Conservation (phyloP, 2,888 invertebrate species). For the Plebejus argus region DNA sequence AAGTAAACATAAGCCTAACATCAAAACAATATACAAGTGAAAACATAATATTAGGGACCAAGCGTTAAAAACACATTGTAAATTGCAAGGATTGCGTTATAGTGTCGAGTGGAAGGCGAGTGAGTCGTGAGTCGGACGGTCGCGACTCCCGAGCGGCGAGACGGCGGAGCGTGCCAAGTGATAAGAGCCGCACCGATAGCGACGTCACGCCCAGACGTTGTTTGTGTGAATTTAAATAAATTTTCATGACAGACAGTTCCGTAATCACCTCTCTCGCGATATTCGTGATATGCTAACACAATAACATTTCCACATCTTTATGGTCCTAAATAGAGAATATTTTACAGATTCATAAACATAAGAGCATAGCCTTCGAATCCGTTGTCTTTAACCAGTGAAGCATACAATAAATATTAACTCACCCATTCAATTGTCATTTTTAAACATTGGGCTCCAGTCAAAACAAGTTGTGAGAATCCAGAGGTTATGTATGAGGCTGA, state of each 20-base stretch:
- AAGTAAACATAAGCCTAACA: not conserved
- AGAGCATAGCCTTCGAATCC: not conserved
- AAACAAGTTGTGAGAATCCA: not conserved
- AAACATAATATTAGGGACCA: not conserved
- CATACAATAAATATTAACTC: not conserved
- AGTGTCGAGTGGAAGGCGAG: constrained; percentile 51
- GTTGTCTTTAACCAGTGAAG: not conserved
- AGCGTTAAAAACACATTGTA: constrained; percentile 8
- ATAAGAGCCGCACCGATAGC: constrained; percentile 80
- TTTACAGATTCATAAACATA: not conserved
- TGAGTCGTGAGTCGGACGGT: constrained; percentile 56
- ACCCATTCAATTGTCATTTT: not conserved
- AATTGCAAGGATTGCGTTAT: constrained; percentile 37
- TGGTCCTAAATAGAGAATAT: constrained; percentile 14
- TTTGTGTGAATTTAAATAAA: constrained; percentile 81
- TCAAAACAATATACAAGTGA: not conserved
- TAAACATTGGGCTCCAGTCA: not conserved
- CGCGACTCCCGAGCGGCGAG: constrained; percentile 55
- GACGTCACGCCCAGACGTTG: constrained; percentile 81
- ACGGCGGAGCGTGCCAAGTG: constrained; percentile 80
- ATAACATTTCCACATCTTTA: constrained; percentile 51
- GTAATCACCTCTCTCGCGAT: constrained; percentile 76
- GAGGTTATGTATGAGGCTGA: constrained; percentile 8
- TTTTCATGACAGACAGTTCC: constrained; percentile 81
- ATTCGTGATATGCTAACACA: constrained; percentile 70